These are phyloP conservation scores for Alfaro cultratus DNA, from an alignment of 2,797 vertebrate genomes.

Conservation along the genomic window DNA sequence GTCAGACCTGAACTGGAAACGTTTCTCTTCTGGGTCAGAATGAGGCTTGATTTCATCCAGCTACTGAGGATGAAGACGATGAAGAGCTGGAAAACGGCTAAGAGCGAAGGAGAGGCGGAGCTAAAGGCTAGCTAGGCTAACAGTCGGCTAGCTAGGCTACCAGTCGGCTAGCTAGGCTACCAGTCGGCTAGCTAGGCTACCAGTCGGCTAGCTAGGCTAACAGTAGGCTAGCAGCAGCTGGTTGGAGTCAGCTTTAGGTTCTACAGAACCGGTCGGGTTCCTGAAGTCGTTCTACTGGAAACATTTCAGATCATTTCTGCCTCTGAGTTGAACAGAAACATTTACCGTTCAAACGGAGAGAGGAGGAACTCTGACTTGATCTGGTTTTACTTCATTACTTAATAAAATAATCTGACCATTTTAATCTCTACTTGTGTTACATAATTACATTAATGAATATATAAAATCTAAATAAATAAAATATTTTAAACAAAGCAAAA, in stretches of 20 bases:
- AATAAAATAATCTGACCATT: background rate
- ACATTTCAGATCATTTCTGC: too few relatives aligned
- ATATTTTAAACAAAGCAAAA: too few relatives aligned
- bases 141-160: background rate
- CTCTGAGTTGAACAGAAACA: background rate
- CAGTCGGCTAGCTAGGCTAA: background rate
- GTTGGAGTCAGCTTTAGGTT: constrained; percentile 9
- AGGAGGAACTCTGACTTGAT: too few relatives aligned
- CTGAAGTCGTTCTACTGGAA: background rate
- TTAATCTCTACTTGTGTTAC: too few relatives aligned
- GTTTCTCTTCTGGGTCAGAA: background rate
- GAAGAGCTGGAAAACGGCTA: background rate
- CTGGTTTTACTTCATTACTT: background rate
- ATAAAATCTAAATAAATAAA: too few relatives aligned
- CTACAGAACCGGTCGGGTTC: background rate
- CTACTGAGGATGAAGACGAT: background rate
- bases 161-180: background rate
- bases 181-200: background rate
- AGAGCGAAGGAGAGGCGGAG: background rate
- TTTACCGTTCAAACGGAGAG: too few relatives aligned
- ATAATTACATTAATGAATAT: too few relatives aligned
- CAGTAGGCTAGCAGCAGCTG: background rate
- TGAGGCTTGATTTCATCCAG: background rate
- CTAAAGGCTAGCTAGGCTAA: background rate
- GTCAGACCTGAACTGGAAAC: background rate